Evolutionary conservation across 1,140 invertebrate species (phyloP), one percentile per base, ranked within the genome.

Genomic region (Neoseiulus cucumeris): DNA sequence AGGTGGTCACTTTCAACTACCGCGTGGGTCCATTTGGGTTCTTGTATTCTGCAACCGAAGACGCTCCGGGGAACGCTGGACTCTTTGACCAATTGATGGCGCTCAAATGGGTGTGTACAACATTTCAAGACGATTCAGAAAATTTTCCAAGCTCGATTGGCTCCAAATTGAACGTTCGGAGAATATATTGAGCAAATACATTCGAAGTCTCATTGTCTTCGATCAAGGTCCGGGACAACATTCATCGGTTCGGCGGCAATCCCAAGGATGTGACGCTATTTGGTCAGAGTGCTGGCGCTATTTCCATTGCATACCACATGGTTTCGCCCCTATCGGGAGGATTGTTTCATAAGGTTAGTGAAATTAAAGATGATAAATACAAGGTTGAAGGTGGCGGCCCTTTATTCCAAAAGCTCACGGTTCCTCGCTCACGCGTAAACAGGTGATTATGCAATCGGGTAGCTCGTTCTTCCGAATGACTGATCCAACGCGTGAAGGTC

Each of bases 11-110:
- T 2, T 87, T 90, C 79, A 87, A 91, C 71, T 93, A 91, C 75
- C 82, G 93, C 64, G 83, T 94, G 6, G 88, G 90, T 18, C 87
- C 87, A 14, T 80, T 98, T 6, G 93, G 93, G 6, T 98, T 95
- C 76, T 80, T 97, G 5, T 93, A 88, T 74, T 86, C 97, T 70
- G 89, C 86, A 68, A 65, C 9, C 5, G 77, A 85, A 6, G 89
- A 94, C 70, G 89, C 89, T 22, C 91, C 91, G 0, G 93, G 93
- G 9, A 98, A 98, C 75, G 85, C 90, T 55, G 94, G 92, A 9
- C 77, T 97, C 67, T 93, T 90, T 71, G 91, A 97, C 75, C 92
- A 95, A 76, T 77, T 91, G 70, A 87, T 95, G 85, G 92, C 89
- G 5, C 79, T 94, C 33, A 85, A 91, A 73, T 94, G 89, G 89